These are phyloP conservation scores for Erythrocercus mccallii DNA, from an alignment of 2,113 vertebrate species.

Conservation along the genomic window DNA sequence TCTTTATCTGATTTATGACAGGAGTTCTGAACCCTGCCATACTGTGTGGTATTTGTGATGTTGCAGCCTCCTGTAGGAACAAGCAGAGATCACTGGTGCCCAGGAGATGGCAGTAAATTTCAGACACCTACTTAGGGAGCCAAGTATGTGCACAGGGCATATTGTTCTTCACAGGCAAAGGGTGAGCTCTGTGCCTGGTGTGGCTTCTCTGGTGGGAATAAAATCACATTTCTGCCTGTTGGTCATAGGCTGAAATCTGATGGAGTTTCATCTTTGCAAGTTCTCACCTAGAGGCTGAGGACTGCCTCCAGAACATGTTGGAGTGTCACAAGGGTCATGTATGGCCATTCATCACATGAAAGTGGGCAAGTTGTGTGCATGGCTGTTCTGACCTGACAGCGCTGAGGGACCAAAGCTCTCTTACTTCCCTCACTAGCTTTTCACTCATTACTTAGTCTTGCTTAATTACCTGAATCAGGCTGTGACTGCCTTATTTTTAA, in stretches of 20 bases:
- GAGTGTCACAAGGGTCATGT: rapidly evolving
- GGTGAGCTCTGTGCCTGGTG: not conserved
- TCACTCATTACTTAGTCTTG: not conserved
- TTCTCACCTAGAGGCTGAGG: rapidly evolving
- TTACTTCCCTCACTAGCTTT: not conserved
- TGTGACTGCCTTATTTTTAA: not conserved
- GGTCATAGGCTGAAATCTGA: not conserved
- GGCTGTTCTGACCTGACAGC: not conserved
- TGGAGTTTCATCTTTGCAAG: not conserved
- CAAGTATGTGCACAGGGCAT: not conserved
- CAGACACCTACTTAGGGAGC: not conserved
- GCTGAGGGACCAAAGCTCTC: not conserved
- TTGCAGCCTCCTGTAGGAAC: not conserved
- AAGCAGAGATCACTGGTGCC: not conserved
- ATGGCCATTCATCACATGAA: not conserved
- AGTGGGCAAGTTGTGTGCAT: rapidly evolving
- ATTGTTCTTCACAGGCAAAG: not conserved
- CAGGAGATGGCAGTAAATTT: not conserved
- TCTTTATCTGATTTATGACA: not conserved
- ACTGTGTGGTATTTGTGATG: rapidly evolving
- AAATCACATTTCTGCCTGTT: rapidly evolving
- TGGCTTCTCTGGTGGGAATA: not conserved
- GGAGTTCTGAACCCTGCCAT: not conserved
- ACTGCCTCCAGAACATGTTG: not conserved
- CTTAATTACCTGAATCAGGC: rapidly evolving